These are phyloP conservation scores for Hycleus phaleratus DNA, from an alignment of 1,140 invertebrate genomes.

Conservation along the genomic window DNA sequence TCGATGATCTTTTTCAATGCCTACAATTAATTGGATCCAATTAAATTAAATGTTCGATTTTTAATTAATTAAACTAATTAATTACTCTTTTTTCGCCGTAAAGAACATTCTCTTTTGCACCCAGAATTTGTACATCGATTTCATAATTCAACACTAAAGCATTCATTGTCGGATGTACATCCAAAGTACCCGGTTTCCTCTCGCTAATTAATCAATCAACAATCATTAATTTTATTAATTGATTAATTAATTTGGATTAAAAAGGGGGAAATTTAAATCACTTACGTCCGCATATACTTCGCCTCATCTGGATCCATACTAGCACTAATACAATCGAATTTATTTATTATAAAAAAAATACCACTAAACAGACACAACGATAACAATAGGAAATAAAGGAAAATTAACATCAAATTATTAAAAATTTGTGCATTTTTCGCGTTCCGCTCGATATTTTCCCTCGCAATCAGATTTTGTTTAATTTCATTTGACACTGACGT, in stretches of 20 bases:
- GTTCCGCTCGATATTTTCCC: too few species aligned
- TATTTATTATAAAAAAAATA: too few species aligned
- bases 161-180: slow-evolving; percentile 86
- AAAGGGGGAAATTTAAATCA: slow-evolving; percentile 11
- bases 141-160: slow-evolving; percentile 87
- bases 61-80: too few species aligned
- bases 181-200: slow-evolving; percentile 73
- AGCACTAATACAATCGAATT: neutral
- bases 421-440: slow-evolving; percentile 6
- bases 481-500: too few species aligned
- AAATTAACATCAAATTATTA: slow-evolving; percentile 6
- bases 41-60: neutral
- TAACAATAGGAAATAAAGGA: neutral
- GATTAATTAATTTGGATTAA: slow-evolving; percentile 2
- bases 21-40: slow-evolving; percentile 27
- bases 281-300: slow-evolving; percentile 53
- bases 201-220: slow-evolving; percentile 46
- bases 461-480: too few species aligned
- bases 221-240: slow-evolving; percentile 18
- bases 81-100: slow-evolving; percentile 73
- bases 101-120: slow-evolving; percentile 75
- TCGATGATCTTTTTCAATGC: slow-evolving; percentile 78
- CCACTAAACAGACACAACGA: too few species aligned
- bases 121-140: slow-evolving; percentile 76
- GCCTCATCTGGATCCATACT: slow-evolving; percentile 53